phyloP scores from a whole-genome alignment of 1,140 invertebrate genomes.

The Drosophila sechellia region DNA sequence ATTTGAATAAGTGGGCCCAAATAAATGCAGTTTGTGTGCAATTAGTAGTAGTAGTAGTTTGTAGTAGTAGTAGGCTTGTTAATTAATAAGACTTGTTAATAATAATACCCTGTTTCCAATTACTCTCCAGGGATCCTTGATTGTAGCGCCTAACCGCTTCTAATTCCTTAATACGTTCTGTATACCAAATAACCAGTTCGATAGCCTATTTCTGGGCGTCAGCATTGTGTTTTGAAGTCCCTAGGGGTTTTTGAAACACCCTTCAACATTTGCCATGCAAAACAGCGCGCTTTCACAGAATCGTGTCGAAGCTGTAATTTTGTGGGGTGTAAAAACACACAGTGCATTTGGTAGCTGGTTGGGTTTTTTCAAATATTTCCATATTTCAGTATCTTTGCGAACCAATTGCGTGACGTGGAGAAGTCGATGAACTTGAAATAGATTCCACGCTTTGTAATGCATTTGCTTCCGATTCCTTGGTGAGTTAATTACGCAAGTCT shows the following conservation, averaged over 20 bases:
- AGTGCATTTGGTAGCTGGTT: not conserved
- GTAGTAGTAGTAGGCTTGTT: too few species aligned
- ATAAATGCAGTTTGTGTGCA: constrained; percentile 8
- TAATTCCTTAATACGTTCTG: constrained; percentile 9
- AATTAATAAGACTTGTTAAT: too few species aligned
- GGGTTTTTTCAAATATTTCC: constrained; percentile 6
- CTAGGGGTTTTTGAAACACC: constrained; percentile 12
- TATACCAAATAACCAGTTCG: constrained; percentile 10
- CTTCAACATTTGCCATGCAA: constrained; percentile 6
- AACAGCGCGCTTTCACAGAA: constrained; percentile 6
- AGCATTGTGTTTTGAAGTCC: not conserved
- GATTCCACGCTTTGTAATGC: too few species aligned
- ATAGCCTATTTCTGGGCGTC: not conserved
- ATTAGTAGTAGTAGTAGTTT: too few species aligned
- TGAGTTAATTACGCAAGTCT: too few species aligned
- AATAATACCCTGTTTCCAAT: not conserved
- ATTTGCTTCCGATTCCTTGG: too few species aligned
- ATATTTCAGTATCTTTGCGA: not conserved
- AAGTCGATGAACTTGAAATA: too few species aligned
- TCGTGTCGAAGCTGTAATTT: constrained; percentile 7
- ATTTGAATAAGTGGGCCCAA: constrained; percentile 10
- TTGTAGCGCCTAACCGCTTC: not conserved
- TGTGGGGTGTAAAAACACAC: constrained; percentile 4
- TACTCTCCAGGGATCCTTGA: not conserved
- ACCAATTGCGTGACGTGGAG: not conserved